Conservation (phyloP, 1,140 invertebrate genomes). For the Phocides pigmalion region DNA sequence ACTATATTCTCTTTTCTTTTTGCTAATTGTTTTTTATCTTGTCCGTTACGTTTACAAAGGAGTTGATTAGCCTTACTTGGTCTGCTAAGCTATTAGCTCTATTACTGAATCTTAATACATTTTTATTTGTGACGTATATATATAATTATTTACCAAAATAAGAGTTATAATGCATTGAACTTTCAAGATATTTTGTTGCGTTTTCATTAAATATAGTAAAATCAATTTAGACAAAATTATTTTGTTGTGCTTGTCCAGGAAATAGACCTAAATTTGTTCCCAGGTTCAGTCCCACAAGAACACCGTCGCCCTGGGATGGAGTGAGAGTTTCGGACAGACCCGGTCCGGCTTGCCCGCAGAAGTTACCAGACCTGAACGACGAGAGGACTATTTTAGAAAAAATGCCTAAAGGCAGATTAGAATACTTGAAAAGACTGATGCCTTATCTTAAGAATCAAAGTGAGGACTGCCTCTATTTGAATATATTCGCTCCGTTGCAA, state of each 20-base stretch:
- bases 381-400: slow-evolving; percentile 91
- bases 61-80: no score
- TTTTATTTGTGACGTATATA: background rate
- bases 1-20: no score
- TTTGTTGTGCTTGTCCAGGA: background rate
- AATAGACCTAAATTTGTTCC: slow-evolving; percentile 22
- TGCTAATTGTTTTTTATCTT: no score
- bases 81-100: no score
- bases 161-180: no score
- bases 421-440: slow-evolving; percentile 93
- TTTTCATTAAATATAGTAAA: no score
- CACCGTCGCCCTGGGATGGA: slow-evolving; percentile 95
- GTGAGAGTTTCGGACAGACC: slow-evolving; percentile 90
- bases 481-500: slow-evolving; percentile 97
- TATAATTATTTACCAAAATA: no score
- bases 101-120: no score
- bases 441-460: slow-evolving; percentile 95
- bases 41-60: no score
- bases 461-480: slow-evolving; percentile 98
- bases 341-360: slow-evolving; percentile 95
- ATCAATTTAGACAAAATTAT: no score
- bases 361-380: slow-evolving; percentile 91
- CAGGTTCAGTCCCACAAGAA: slow-evolving; percentile 95
- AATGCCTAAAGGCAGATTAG: slow-evolving; percentile 94
- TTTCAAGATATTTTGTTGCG: no score